Percentiles rank a stretch among this genome's conserved stretches.
Evolutionary conservation across 2,888 invertebrate species (phyloP).

Genomic region (Acleris sparsana): DNA sequence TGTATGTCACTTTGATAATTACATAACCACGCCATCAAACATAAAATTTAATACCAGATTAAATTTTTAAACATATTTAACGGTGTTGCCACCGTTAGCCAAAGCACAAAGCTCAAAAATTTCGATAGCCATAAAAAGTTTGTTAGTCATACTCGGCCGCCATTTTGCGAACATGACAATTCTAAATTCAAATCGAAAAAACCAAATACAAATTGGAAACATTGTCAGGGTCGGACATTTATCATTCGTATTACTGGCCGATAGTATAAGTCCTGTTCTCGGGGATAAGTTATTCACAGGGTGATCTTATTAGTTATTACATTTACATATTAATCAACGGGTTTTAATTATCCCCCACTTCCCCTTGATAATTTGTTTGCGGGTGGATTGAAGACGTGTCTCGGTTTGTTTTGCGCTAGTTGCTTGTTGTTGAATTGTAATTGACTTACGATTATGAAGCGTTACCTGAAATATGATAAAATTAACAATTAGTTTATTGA

Average conservation of each 20-base stretch:
- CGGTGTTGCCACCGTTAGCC: no score
- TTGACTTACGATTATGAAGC: conserved; percentile 48
- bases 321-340: conserved; percentile 99
- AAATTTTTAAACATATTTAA: no score
- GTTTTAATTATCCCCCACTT: conserved; percentile 96
- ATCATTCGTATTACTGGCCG: conserved; percentile 53
- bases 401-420: conserved; percentile 55
- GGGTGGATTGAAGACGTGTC: conserved; percentile 67
- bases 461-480: conserved; percentile 60
- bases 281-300: conserved; percentile 91
- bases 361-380: conserved; percentile 80
- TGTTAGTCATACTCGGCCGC: no score
- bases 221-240: conserved; percentile 49
- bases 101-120: no score
- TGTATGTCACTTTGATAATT: background rate
- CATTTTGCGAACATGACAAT: conserved; percentile 1
- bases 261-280: conserved; percentile 79
- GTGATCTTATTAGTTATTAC: conserved; percentile 99
- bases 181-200: conserved; percentile 3
- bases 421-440: conserved; percentile 16
- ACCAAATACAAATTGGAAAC: background rate
- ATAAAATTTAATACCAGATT: background rate
- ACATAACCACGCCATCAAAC: background rate
- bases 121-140: no score
- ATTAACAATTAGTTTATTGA: background rate